These are phyloP conservation scores for Bruchidius siliquastri DNA, from an alignment of 2,888 invertebrate species.

Conservation along the genomic window DNA sequence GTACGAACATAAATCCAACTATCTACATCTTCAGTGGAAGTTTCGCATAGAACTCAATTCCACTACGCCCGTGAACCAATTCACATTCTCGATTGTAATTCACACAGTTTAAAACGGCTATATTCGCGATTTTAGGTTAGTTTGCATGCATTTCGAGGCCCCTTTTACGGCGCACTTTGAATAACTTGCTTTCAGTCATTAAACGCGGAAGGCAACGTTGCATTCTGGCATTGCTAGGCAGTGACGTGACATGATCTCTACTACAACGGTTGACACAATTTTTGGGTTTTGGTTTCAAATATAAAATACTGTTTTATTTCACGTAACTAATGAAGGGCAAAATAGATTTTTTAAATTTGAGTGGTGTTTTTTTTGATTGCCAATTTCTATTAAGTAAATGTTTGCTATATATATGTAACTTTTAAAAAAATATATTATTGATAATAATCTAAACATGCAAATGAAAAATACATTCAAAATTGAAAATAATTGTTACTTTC, in stretches of 20 bases:
- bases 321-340: no score
- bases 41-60: background rate
- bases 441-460: no score
- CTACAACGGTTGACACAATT: background rate
- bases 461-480: no score
- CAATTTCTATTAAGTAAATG: no score
- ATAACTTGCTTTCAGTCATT: background rate
- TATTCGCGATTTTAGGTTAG: background rate
- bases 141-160: background rate
- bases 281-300: no score
- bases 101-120: background rate
- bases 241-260: background rate
- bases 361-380: no score
- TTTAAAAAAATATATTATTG: no score
- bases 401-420: no score
- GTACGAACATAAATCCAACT: background rate
- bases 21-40: background rate
- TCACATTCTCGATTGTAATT: background rate
- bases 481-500: no score
- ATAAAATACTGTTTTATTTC: no score
- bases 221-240: background rate
- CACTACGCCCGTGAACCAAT: background rate
- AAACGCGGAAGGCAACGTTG: background rate
- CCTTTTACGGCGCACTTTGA: background rate
- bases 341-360: no score